phyloP scores from a whole-genome alignment of 2,888 invertebrate genomes.

The Pteria penguin region DNA sequence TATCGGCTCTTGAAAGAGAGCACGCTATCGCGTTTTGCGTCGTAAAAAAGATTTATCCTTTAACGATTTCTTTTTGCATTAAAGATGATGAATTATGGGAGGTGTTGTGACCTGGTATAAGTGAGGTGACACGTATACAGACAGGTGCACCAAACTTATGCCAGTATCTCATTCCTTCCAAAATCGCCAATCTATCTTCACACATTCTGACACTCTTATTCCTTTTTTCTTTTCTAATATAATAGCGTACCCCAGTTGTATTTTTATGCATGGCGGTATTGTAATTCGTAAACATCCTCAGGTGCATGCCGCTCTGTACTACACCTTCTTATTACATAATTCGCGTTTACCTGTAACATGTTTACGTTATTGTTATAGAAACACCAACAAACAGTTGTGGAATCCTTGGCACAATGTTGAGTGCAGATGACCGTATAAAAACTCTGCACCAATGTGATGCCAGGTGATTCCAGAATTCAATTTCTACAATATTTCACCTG shows the following conservation, averaged over 20 bases:
- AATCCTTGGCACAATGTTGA: constrained; percentile 48
- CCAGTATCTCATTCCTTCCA: constrained; percentile 46
- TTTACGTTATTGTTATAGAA: background rate
- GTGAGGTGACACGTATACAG: constrained; percentile 42
- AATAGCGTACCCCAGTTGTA: too few relatives aligned
- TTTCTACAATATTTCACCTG: too few relatives aligned
- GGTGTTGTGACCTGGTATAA: constrained; percentile 32
- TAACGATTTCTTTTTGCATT: too few relatives aligned
- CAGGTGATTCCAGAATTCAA: constrained; percentile 46
- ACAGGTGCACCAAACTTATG: constrained; percentile 64
- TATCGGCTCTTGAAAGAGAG: too few relatives aligned
- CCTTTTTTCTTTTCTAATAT: too few relatives aligned
- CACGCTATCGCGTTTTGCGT: too few relatives aligned
- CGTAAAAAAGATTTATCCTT: too few relatives aligned
- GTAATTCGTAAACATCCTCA: too few relatives aligned
- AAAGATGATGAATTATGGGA: too few relatives aligned
- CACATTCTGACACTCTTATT: too few relatives aligned
- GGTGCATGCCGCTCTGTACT: too few relatives aligned
- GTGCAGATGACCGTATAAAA: constrained; percentile 43
- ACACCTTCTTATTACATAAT: background rate
- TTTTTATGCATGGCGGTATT: too few relatives aligned
- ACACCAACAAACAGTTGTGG: background rate
- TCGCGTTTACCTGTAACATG: background rate
- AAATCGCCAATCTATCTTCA: background rate
- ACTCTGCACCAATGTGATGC: constrained; percentile 67